Conservation (phyloP, 37 sponge, comb jelly and placozoan genomes). For the Chondrosia reniformis region DNA sequence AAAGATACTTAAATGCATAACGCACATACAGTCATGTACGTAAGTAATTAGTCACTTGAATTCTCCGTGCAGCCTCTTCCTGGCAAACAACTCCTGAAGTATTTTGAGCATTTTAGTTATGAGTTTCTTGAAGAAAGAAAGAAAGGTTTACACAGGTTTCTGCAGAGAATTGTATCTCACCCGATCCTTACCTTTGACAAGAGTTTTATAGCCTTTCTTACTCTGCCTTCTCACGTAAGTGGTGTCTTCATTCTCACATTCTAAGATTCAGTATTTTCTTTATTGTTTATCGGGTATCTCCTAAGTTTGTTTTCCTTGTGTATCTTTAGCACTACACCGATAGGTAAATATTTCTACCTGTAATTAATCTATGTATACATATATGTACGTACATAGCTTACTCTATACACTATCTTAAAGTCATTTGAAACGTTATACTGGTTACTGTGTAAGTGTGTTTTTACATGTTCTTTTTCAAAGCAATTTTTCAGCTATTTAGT, state of each 20-base stretch:
- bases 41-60: too few relatives aligned
- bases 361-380: background rate
- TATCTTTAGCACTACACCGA: background rate
- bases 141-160: slow-evolving; percentile 71
- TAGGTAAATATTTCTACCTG: background rate
- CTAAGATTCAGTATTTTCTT: too few relatives aligned
- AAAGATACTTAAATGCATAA: too few relatives aligned
- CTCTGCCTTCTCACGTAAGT: slow-evolving; percentile 40
- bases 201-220: slow-evolving; percentile 58
- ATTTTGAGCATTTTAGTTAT: slow-evolving; percentile 71
- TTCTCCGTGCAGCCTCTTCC: slow-evolving; percentile 66
- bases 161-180: slow-evolving; percentile 56
- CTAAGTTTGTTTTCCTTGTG: too few relatives aligned
- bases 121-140: slow-evolving; percentile 66
- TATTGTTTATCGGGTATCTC: too few relatives aligned
- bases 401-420: background rate
- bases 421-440: too few relatives aligned
- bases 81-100: slow-evolving; percentile 70
- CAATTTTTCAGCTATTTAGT: too few relatives aligned
- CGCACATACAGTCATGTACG: too few relatives aligned
- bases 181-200: slow-evolving; percentile 65
- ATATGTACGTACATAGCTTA: background rate
- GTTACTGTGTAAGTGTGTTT: too few relatives aligned
- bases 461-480: too few relatives aligned
- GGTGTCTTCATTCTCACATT: too few relatives aligned